Percentiles rank a stretch among this genome's conserved stretches.
phyloP scores from a whole-genome alignment of 2,888 invertebrate genomes.

The Euclidia mi region DNA sequence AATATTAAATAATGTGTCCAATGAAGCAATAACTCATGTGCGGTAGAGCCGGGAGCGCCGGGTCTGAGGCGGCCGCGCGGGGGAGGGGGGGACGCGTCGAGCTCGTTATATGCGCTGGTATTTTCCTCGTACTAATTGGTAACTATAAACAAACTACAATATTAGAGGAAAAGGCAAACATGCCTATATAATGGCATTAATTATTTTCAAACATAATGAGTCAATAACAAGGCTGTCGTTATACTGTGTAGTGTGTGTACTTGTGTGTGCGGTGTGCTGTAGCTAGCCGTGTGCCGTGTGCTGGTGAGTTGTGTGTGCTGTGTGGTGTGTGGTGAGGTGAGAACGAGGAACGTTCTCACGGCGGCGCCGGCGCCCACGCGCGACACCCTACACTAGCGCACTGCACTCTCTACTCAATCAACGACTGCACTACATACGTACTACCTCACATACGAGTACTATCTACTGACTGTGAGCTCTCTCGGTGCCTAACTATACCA shows the following conservation, averaged over 20 bases:
- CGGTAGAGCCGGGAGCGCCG: background rate
- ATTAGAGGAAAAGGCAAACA: constrained; percentile 63
- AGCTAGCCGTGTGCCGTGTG: background rate
- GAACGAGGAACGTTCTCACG: constrained; percentile 28
- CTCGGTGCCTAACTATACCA: no score
- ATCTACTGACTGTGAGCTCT: no score
- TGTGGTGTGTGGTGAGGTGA: constrained; percentile 5
- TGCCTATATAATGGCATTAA: constrained; percentile 50
- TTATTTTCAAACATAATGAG: constrained; percentile 52
- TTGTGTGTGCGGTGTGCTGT: background rate
- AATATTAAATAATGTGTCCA: no score
- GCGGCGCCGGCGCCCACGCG: constrained; percentile 28
- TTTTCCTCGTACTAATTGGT: constrained; percentile 67
- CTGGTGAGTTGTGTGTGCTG: background rate
- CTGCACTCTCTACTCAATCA: background rate
- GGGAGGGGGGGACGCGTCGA: background rate
- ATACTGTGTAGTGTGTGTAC: constrained; percentile 2
- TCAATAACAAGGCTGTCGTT: constrained; percentile 46
- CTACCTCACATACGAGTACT: no score
- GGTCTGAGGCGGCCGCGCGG: background rate
- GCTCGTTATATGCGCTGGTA: constrained; percentile 25
- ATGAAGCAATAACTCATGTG: background rate
- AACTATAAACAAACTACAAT: constrained; percentile 59
- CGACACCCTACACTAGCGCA: constrained; percentile 17
- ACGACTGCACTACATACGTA: no score